phyloP scores from a whole-genome alignment of 2,797 vertebrate species.

The Myripristis jacobus region DNA sequence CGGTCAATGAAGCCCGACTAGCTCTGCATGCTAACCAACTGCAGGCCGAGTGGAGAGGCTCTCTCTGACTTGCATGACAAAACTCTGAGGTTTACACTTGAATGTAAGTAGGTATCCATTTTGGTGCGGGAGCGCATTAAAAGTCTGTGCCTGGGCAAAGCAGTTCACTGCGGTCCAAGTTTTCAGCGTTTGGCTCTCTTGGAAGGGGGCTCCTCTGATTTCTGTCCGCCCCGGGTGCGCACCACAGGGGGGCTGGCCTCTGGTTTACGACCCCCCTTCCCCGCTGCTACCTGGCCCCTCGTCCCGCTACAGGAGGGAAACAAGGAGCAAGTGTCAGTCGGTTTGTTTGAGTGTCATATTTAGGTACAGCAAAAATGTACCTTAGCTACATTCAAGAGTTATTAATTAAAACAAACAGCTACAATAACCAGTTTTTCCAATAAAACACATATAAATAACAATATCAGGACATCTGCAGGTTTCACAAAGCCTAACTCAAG shows the following conservation, averaged over 20 bases:
- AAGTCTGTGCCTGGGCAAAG: constrained; percentile 37
- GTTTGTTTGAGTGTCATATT: constrained; percentile 56
- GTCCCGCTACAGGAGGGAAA: constrained; percentile 81
- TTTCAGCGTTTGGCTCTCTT: constrained; percentile 92
- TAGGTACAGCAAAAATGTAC: constrained; percentile 37
- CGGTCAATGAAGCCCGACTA: constrained; percentile 56
- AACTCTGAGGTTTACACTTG: constrained; percentile 32
- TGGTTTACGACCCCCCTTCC: constrained; percentile 87
- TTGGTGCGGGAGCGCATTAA: constrained; percentile 38
- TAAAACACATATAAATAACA: not conserved
- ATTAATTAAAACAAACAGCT: constrained; percentile 32
- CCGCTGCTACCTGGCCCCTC: constrained; percentile 81
- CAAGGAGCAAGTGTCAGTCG: constrained; percentile 61
- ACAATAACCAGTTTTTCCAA: constrained; percentile 25
- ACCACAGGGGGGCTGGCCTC: constrained; percentile 89
- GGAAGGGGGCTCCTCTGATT: constrained; percentile 86
- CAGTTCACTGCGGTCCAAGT: constrained; percentile 36
- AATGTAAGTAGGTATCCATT: constrained; percentile 22
- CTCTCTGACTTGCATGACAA: constrained; percentile 37
- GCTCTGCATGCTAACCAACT: constrained; percentile 38
- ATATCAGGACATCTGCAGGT: not conserved
- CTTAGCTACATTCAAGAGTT: constrained; percentile 47
- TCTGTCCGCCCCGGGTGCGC: constrained; percentile 88
- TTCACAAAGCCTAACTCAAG: constrained; percentile 19
- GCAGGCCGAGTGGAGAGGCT: constrained; percentile 6